A percentile compares a stretch with the other conserved stretches of the same genome.
Evolutionary conservation across 2,888 invertebrate species (phyloP).

Genomic region (Kuschelorhynchus macadamiae): DNA sequence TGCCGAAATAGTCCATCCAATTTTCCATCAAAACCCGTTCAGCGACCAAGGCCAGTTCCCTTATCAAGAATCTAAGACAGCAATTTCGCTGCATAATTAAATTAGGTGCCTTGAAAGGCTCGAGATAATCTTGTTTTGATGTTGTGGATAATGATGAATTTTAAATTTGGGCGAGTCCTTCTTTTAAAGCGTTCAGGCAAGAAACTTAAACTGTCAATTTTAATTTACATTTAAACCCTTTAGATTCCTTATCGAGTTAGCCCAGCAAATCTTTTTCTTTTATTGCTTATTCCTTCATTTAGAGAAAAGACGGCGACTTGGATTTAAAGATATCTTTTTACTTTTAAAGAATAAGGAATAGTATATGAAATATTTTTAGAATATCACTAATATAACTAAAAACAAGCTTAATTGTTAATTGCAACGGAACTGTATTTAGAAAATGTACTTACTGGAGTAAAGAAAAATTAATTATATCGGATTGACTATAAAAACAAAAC

Average conservation of each 20-base stretch:
- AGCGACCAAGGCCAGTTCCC: constrained; percentile 55
- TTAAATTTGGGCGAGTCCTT: constrained; percentile 52
- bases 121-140: constrained; percentile 58
- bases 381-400: no score
- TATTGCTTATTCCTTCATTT: not conserved
- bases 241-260: constrained; percentile 29
- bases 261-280: constrained; percentile 16
- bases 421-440: no score
- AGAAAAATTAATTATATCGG: no score
- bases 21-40: constrained; percentile 47
- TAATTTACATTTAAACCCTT: constrained; percentile 49
- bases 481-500: no score
- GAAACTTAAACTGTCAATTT: constrained; percentile 49
- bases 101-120: constrained; percentile 56
- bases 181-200: constrained; percentile 45
- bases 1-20: constrained; percentile 37
- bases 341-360: no score
- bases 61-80: constrained; percentile 59
- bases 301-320: no score
- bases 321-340: no score
- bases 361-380: no score
- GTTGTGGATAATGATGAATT: constrained; percentile 56
- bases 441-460: no score
- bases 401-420: no score
- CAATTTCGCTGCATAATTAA: constrained; percentile 58